Percentiles rank a stretch among this genome's conserved stretches.
Conservation (phyloP, 2,113 vertebrate species). For the Actinemys pallida region DNA sequence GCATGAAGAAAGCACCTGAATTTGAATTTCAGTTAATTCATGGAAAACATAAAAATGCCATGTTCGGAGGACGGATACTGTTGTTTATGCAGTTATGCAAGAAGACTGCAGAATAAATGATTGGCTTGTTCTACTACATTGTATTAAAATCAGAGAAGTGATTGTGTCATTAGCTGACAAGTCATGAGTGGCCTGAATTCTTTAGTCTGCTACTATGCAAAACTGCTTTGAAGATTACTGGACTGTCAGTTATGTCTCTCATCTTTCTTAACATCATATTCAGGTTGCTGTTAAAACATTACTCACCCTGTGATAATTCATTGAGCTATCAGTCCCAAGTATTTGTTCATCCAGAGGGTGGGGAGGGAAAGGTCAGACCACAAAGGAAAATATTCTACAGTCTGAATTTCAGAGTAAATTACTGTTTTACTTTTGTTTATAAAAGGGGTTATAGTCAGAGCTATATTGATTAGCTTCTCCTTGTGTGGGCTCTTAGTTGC, state of each 20-base stretch:
- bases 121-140: slow-evolving; percentile 32
- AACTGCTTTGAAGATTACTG: slow-evolving; percentile 35
- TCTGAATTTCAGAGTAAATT: slow-evolving; percentile 62
- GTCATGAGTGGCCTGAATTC: slow-evolving; percentile 34
- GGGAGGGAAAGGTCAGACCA: slow-evolving; percentile 62
- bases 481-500: slow-evolving; percentile 47
- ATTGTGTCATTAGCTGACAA: slow-evolving; percentile 63
- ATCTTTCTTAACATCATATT: slow-evolving; percentile 67
- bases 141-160: slow-evolving; percentile 44
- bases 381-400: slow-evolving; percentile 18
- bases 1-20: slow-evolving; percentile 26
- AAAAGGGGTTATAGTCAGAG: slow-evolving; percentile 44
- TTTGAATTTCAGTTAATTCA: slow-evolving; percentile 66
- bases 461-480: slow-evolving; percentile 48
- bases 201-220: not conserved
- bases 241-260: slow-evolving; percentile 51
- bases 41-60: slow-evolving; percentile 41
- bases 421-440: slow-evolving; percentile 69
- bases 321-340: slow-evolving; percentile 65
- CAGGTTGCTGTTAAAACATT: slow-evolving; percentile 37
- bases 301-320: slow-evolving; percentile 58
- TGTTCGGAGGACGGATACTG: slow-evolving; percentile 40
- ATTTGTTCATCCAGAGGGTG: slow-evolving; percentile 63
- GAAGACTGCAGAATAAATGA: slow-evolving; percentile 16
- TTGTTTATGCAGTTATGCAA: slow-evolving; percentile 37